phyloP scores from a whole-genome alignment of 2,113 vertebrate genomes.

The Dermatemys mawii region DNA sequence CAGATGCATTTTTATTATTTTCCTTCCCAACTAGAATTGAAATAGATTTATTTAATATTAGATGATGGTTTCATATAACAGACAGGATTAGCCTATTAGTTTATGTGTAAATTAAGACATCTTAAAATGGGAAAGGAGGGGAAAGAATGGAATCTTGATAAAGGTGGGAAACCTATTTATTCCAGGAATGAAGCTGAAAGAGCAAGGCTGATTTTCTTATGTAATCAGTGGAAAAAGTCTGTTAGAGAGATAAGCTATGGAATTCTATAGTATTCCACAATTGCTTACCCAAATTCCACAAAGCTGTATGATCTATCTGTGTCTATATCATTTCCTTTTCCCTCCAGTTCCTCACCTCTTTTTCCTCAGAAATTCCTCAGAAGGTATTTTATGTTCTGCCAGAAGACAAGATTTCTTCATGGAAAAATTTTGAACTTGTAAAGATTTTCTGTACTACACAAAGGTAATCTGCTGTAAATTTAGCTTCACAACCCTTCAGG shows the following conservation, averaged over 20 bases:
- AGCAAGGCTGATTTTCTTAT: neutral
- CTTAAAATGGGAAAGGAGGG: constrained; percentile 5
- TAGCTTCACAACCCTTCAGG: neutral
- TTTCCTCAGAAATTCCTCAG: neutral
- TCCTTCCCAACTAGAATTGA: constrained; percentile 46
- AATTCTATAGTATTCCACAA: neutral
- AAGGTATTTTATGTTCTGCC: neutral
- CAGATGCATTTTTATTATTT: constrained; percentile 61
- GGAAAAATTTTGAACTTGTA: neutral
- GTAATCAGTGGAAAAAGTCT: neutral
- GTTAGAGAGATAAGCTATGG: neutral
- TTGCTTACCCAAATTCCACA: neutral
- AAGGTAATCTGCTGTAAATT: neutral
- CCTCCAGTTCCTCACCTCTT: neutral
- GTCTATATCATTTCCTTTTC: neutral
- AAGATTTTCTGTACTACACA: neutral
- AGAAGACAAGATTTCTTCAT: neutral
- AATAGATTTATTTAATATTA: constrained; percentile 64
- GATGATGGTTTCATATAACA: constrained; percentile 48
- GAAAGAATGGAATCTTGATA: constrained; percentile 25
- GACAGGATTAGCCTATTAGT: constrained; percentile 18
- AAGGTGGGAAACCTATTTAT: neutral
- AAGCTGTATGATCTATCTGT: neutral
- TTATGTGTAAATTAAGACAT: constrained; percentile 38
- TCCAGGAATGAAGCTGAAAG: constrained; percentile 2